Evolutionary conservation across 2,113 vertebrate species (phyloP).

Genomic region (Corythornis vintsioides): DNA sequence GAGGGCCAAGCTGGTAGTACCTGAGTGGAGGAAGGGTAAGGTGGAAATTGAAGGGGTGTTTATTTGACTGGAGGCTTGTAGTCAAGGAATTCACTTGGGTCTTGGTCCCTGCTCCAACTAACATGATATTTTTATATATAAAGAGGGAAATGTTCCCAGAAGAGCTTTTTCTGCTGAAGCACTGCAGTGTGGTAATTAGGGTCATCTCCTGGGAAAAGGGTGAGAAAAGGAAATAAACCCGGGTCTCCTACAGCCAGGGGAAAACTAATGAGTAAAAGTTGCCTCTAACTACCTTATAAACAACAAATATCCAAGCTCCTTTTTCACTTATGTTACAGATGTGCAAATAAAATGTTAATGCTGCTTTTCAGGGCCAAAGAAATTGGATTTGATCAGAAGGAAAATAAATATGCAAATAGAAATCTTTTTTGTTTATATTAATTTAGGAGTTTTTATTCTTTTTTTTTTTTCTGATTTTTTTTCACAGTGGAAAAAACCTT

Average conservation of each 20-base stretch:
- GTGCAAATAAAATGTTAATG: background rate
- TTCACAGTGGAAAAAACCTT: background rate
- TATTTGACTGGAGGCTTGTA: background rate
- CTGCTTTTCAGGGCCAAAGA: background rate
- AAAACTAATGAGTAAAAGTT: background rate
- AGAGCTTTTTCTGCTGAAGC: background rate
- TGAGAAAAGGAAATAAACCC: background rate
- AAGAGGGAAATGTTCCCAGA: background rate
- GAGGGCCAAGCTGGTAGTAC: background rate
- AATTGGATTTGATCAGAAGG: background rate
- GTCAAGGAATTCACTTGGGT: background rate
- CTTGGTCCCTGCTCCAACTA: background rate
- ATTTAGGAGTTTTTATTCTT: background rate
- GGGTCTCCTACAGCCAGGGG: rapidly evolving
- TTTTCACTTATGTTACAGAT: background rate
- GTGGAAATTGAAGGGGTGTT: background rate
- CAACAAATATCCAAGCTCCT: background rate
- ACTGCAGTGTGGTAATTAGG: background rate
- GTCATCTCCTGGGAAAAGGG: background rate
- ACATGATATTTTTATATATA: background rate
- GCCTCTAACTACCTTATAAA: background rate
- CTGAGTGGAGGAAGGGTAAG: background rate
- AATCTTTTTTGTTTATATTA: background rate
- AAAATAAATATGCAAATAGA: background rate
- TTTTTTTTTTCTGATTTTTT: background rate